Conservation (phyloP, 2,113 vertebrate species). For the Clinocottus analis region DNA sequence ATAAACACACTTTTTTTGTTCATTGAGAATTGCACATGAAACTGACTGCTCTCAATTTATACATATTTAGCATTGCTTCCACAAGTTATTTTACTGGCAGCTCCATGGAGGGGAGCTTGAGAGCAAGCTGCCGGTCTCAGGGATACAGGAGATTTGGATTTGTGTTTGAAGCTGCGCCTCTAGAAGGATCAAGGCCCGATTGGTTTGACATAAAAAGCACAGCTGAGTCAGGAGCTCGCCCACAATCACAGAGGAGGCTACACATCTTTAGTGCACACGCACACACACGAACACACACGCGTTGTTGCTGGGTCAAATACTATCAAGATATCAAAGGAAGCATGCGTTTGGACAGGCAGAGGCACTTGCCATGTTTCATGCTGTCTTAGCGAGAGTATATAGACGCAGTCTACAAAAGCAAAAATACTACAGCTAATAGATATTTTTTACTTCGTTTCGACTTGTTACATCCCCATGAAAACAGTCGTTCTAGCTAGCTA, state of each 20-base stretch:
- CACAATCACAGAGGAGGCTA: constrained; percentile 16
- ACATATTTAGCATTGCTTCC: constrained; percentile 10
- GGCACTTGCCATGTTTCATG: constrained; percentile 11
- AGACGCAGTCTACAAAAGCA: neutral
- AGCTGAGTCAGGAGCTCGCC: constrained; percentile 60
- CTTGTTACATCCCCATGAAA: no score
- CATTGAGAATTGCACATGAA: neutral
- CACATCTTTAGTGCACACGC: constrained; percentile 9
- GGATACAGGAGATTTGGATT: constrained; percentile 66
- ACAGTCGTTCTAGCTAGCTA: neutral
- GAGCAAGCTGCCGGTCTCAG: constrained; percentile 51
- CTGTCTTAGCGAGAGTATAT: neutral
- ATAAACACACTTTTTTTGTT: neutral
- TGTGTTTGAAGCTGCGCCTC: constrained; percentile 70
- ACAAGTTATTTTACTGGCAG: constrained; percentile 19
- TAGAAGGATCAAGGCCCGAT: constrained; percentile 55
- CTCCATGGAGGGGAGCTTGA: constrained; percentile 46
- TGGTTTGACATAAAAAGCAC: constrained; percentile 62
- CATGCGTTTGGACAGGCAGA: constrained; percentile 15
- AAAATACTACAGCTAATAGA: neutral
- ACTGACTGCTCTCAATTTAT: no score
- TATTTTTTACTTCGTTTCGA: neutral
- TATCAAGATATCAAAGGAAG: neutral
- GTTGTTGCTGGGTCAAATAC: constrained; percentile 40
- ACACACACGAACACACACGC: constrained; percentile 7